Evolutionary conservation across 2,888 invertebrate species (phyloP).

Genomic region (Bimastos eiseni): DNA sequence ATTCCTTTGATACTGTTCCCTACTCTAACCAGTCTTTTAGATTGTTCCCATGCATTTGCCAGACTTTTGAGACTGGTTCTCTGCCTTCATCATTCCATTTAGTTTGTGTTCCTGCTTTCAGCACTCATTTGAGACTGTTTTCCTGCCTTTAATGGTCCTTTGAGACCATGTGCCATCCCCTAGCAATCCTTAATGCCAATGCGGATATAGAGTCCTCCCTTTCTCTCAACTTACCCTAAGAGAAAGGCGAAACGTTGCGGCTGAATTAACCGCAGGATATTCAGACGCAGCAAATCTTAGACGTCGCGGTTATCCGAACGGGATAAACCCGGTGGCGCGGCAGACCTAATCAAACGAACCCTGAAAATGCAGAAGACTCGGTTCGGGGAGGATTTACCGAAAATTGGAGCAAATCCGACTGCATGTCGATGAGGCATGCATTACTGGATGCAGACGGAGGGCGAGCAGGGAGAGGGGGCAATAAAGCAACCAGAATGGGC

Average conservation of each 20-base stretch:
- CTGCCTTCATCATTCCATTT: too few species aligned
- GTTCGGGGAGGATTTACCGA: not conserved
- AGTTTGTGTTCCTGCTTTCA: too few species aligned
- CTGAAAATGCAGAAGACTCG: not conserved
- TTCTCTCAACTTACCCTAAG: not conserved
- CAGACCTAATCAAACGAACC: not conserved
- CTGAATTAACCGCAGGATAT: not conserved
- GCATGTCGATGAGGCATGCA: not conserved
- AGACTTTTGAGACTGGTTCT: too few species aligned
- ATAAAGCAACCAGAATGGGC: not conserved
- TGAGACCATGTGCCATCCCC: not conserved
- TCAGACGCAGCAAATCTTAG: not conserved
- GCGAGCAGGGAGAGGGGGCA: not conserved
- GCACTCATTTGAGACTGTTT: too few species aligned
- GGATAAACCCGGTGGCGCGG: not conserved
- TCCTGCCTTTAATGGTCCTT: too few species aligned
- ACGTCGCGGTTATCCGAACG: not conserved
- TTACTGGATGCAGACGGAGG: not conserved
- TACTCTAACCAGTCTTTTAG: too few species aligned
- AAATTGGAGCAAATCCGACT: constrained; percentile 13
- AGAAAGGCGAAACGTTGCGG: not conserved
- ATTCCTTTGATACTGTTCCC: too few species aligned
- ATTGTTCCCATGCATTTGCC: too few species aligned
- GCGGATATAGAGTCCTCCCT: not conserved
- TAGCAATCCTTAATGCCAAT: not conserved